A percentile compares a stretch with the other conserved stretches of the same genome.
Conservation (phyloP, 92 coral and sea anemone species). For the Meandrina meandrites region DNA sequence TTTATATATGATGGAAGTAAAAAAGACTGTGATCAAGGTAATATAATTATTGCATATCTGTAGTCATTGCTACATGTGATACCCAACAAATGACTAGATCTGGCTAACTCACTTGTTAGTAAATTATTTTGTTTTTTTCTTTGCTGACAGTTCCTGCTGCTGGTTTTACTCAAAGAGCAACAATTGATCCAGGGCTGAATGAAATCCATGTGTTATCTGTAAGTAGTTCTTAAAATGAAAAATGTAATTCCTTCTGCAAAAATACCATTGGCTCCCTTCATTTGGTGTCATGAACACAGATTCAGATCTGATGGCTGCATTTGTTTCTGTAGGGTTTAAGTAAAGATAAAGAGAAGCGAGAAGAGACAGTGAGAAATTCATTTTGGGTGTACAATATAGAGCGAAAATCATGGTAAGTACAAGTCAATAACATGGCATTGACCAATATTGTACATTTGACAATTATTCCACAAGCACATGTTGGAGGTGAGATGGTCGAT, state of each 20-base stretch:
- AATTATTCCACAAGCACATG: too few relatives aligned
- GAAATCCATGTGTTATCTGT: conserved; percentile 96
- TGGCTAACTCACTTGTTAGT: too few relatives aligned
- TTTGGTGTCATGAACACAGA: not conserved
- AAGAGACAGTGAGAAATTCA: conserved; percentile 89
- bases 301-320: not conserved
- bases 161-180: conserved; percentile 97
- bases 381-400: conserved; percentile 95
- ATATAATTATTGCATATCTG: not conserved
- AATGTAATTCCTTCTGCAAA: too few relatives aligned
- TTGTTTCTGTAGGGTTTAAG: conserved; percentile 77
- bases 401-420: conserved; percentile 75
- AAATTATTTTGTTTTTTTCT: not conserved
- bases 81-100: too few relatives aligned
- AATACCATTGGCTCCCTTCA: too few relatives aligned
- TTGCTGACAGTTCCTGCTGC: conserved; percentile 82
- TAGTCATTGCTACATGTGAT: not conserved
- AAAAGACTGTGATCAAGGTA: conserved; percentile 81
- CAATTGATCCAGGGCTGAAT: conserved; percentile 88
- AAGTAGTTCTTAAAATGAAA: conserved; percentile 39
- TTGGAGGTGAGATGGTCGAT: too few relatives aligned
- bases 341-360: conserved; percentile 91
- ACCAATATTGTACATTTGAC: not conserved
- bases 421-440: not conserved
- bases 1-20: conserved; percentile 66